These are phyloP conservation scores for Phenganax subtilis DNA, from an alignment of 92 coral and sea anemone species.

Conservation along the genomic window DNA sequence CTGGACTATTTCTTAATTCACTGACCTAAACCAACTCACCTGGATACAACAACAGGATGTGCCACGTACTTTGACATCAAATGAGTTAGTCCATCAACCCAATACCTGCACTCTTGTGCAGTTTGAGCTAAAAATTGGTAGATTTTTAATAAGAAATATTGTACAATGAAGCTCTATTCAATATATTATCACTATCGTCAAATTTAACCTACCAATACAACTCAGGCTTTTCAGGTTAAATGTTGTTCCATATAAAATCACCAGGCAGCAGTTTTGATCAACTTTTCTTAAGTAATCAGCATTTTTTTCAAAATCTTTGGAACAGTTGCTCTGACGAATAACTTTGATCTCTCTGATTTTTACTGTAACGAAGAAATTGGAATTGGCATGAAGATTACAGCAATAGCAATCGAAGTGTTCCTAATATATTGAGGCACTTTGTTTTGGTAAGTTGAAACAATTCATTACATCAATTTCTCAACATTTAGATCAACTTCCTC, in stretches of 20 bases:
- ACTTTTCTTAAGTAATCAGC: conserved; percentile 67
- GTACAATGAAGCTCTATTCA: background rate
- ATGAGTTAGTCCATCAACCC: conserved; percentile 84
- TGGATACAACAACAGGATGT: conserved; percentile 73
- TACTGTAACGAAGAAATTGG: conserved; percentile 46
- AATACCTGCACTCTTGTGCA: conserved; percentile 74
- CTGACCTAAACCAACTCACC: conserved; percentile 44
- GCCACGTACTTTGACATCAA: conserved; percentile 76
- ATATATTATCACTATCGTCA: too few relatives aligned
- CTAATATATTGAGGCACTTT: background rate
- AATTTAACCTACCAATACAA: conserved; percentile 65
- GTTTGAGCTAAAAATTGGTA: conserved; percentile 64
- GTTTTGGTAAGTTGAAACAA: too few relatives aligned
- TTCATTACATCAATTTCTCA: too few relatives aligned
- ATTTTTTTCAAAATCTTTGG: conserved; percentile 90
- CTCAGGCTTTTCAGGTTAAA: conserved; percentile 89
- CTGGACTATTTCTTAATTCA: too few relatives aligned
- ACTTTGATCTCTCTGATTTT: conserved; percentile 89
- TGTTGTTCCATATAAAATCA: conserved; percentile 79
- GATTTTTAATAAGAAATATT: background rate
- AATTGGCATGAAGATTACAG: background rate
- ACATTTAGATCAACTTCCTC: too few relatives aligned
- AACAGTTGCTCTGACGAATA: conserved; percentile 80
- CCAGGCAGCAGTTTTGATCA: conserved; percentile 89
- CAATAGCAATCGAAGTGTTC: background rate